Percentiles rank a stretch among this genome's conserved stretches.
These are phyloP conservation scores for Eurytoma adleriae DNA, from an alignment of 2,888 invertebrate species.

Conservation along the genomic window DNA sequence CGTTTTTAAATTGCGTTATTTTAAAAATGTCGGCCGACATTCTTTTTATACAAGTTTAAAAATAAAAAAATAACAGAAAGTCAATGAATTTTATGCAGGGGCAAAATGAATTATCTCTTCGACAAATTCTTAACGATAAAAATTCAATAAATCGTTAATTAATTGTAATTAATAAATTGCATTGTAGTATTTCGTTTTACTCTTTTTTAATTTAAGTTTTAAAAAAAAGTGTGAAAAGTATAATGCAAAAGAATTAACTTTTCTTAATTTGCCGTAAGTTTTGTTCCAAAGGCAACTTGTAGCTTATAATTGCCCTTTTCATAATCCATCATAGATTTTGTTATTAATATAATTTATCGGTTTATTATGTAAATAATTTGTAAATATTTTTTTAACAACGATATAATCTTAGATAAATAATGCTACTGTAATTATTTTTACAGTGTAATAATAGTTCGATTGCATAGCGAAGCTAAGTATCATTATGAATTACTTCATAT, in stretches of 20 bases:
- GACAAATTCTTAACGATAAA: no score
- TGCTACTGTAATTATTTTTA: slow-evolving; percentile 4
- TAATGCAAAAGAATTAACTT: no score
- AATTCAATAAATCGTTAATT: no score
- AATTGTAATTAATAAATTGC: no score
- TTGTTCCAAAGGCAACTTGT: background rate
- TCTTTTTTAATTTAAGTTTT: no score
- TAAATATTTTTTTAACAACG: slow-evolving; percentile 41
- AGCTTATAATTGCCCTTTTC: background rate
- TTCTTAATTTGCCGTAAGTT: no score
- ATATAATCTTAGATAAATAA: slow-evolving; percentile 37
- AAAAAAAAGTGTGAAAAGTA: no score
- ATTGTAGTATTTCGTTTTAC: no score
- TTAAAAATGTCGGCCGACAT: background rate
- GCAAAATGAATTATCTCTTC: no score
- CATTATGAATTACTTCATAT: background rate
- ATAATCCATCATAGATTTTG: background rate
- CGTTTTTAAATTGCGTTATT: no score
- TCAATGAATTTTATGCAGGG: no score
- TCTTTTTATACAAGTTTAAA: background rate
- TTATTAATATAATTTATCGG: slow-evolving; percentile 13
- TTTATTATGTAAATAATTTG: slow-evolving; percentile 46
- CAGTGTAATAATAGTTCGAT: background rate
- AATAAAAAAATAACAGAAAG: no score
- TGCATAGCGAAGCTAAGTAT: background rate